Conservation (phyloP, 2,888 invertebrate genomes). For the Helobdella robusta region DNA sequence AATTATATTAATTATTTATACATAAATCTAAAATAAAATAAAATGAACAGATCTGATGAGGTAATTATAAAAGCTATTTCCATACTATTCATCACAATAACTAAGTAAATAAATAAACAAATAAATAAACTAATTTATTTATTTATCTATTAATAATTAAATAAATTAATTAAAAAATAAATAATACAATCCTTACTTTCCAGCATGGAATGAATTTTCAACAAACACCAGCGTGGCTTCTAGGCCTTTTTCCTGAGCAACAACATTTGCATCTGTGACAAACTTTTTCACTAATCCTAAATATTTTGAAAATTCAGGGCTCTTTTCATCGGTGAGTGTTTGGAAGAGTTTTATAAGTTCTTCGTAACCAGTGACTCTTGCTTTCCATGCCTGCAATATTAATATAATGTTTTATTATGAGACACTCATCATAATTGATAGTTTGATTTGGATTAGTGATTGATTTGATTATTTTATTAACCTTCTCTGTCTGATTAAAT, state of each 20-base stretch:
- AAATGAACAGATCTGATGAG: too few relatives aligned
- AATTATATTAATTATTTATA: too few relatives aligned
- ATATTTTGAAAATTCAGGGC: constrained; percentile 84
- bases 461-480: too few relatives aligned
- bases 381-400: constrained; percentile 76
- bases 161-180: not conserved
- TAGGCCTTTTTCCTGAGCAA: constrained; percentile 87
- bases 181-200: constrained; percentile 55
- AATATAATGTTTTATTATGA: too few relatives aligned
- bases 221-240: constrained; percentile 82
- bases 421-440: too few relatives aligned
- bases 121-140: too few relatives aligned
- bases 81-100: too few relatives aligned
- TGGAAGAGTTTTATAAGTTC: constrained; percentile 79
- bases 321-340: constrained; percentile 73
- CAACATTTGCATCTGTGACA: constrained; percentile 83
- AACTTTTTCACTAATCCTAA: constrained; percentile 83
- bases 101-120: too few relatives aligned
- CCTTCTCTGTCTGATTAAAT: too few relatives aligned
- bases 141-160: too few relatives aligned
- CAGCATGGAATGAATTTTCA: constrained; percentile 63
- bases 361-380: constrained; percentile 83
- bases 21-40: too few relatives aligned
- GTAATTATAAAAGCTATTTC: not conserved
- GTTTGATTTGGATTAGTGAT: too few relatives aligned